Base-by-base conservation (phyloP, 92 coral and sea anemone genomes). In the Ricordea florida region DNA sequence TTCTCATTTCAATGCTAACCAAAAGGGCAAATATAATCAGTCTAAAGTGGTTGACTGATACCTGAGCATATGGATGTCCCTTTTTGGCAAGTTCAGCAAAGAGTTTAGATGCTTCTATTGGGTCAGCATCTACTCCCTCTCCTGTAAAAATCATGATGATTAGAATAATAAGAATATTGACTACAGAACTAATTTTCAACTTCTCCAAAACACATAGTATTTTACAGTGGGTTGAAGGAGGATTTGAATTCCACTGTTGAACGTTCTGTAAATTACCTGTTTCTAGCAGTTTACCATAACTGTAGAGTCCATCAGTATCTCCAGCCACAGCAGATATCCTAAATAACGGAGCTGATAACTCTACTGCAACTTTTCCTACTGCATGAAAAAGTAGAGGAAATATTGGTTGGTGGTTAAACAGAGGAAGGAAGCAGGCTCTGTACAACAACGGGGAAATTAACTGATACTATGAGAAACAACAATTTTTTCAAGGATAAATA, bases 31-130 rank as follows among this genome's bases (percentile, higher is more conserved):
- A n/a, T n/a, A n/a, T n/a, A n/a, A n/a, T n/a, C n/a, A n/a, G n/a
- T n/a, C n/a, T n/a, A n/a, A n/a, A n/a, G n/a, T n/a, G n/a, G n/a
- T n/a, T n/a, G n/a, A n/a, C n/a, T n/a, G n/a, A n/a, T 71, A 94
- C 98, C 84, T 94, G 98, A n/a, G 98, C 98, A 89, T 80, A 94
- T 17, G 98, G 98, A 71, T 94, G 98, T 9, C 96, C 98, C 34
- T 74, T 63, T 22, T 92, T 87, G 13, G 97, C 71, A 22, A 94
- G 83, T 61, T 94, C 98, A 31, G 80, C 58, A 49, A 94, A 94
- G 79, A 94, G 49, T 76, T 80, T 92, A 2, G 83, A 89, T 50
- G 98, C 97, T 66, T 94, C 98, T 18, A 94, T 60, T 2, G 84
- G 93, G 66, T 94, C 98, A 17, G 87, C 72, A 10, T 83, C 94